These are phyloP conservation scores for Drosophila pseudotalamancana DNA, from an alignment of 2,888 invertebrate genomes.

Conservation along the genomic window DNA sequence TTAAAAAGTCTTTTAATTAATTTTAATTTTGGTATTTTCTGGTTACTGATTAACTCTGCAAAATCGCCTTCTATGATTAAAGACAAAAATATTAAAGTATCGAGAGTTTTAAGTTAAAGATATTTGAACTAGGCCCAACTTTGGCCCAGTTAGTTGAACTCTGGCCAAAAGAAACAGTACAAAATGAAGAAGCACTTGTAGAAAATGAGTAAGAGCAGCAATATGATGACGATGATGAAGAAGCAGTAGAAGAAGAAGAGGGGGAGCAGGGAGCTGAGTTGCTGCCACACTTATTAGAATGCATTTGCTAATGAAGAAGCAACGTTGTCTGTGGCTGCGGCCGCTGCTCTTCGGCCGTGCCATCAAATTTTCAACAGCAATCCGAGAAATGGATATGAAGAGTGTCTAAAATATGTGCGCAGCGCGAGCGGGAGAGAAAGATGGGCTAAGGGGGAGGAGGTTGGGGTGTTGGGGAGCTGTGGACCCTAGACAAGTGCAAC, in stretches of 20 bases:
- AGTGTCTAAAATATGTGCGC: slow-evolving; percentile 3
- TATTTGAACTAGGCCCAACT: background rate
- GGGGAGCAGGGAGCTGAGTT: background rate
- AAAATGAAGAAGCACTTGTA: slow-evolving; percentile 5
- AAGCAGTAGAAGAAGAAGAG: background rate
- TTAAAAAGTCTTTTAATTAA: too few relatives aligned
- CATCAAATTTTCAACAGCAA: slow-evolving; percentile 62
- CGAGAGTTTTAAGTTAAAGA: background rate
- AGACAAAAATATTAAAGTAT: too few relatives aligned
- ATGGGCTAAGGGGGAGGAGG: background rate
- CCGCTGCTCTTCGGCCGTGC: slow-evolving; percentile 57
- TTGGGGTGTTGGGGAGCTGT: background rate
- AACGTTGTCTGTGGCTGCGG: slow-evolving; percentile 40
- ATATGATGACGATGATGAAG: background rate
- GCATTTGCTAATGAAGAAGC: slow-evolving; percentile 61
- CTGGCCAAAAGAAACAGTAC: background rate
- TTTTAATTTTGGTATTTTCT: too few relatives aligned
- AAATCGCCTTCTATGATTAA: too few relatives aligned
- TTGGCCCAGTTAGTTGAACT: slow-evolving; percentile 1
- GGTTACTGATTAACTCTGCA: too few relatives aligned
- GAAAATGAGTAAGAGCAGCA: background rate
- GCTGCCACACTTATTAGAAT: slow-evolving; percentile 60
- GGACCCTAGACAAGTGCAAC: slow-evolving; percentile 64
- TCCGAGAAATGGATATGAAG: slow-evolving; percentile 26
- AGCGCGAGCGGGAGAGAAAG: background rate